Conservation (phyloP, 2,888 invertebrate genomes). For the Caenorhabditis imperialis region DNA sequence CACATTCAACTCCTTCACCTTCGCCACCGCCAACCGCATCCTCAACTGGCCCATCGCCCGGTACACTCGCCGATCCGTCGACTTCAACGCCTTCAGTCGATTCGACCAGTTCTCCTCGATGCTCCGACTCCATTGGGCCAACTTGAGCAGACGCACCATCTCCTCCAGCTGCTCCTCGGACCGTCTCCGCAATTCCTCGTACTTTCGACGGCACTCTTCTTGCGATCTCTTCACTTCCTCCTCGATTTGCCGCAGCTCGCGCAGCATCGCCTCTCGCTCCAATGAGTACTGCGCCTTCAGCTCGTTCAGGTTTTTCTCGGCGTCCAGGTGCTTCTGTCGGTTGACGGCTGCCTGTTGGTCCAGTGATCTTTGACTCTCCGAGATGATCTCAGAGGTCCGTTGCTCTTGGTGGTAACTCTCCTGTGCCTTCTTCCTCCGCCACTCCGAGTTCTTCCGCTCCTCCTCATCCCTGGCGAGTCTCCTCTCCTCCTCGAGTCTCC, state of each 20-base stretch:
- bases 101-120: constrained; percentile 8
- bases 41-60: background rate
- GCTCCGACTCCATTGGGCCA: background rate
- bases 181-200: background rate
- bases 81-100: constrained; percentile 7
- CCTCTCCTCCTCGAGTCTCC: no score
- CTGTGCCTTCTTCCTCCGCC: no score
- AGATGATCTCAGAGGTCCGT: no score
- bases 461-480: no score
- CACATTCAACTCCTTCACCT: background rate
- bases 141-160: background rate
- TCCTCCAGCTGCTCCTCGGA: background rate
- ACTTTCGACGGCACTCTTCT: background rate
- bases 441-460: no score
- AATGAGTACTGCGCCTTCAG: background rate
- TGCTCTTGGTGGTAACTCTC: no score
- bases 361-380: no score
- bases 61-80: background rate
- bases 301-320: no score
- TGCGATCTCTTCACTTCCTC: background rate
- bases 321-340: no score
- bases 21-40: background rate
- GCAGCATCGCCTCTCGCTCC: background rate
- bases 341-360: no score
- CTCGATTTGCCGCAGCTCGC: background rate